Conservation (phyloP, 2,888 invertebrate species). For the Dinocampus coccinellae region DNA sequence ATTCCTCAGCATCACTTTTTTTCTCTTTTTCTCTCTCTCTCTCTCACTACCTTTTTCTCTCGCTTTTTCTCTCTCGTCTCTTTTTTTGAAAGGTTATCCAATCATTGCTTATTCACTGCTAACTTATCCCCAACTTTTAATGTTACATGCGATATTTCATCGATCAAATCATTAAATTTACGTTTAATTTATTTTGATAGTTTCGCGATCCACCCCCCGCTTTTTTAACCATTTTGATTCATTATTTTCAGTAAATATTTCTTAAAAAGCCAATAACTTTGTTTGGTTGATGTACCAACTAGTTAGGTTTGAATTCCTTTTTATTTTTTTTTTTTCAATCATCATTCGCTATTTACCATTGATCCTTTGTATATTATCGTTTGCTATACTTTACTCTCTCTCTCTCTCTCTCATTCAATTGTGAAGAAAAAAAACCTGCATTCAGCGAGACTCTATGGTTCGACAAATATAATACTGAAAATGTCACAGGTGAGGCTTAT, state of each 20-base stretch:
- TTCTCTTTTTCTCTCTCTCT: constrained; percentile 35
- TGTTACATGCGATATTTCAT: background rate
- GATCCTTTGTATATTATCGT: constrained; percentile 23
- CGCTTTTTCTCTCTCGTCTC: constrained; percentile 14
- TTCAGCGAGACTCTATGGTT: constrained; percentile 53
- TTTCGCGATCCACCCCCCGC: constrained; percentile 41
- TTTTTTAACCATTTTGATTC: constrained; percentile 63
- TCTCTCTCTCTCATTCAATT: constrained; percentile 8
- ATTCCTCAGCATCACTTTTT: constrained; percentile 27
- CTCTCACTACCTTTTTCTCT: constrained; percentile 45
- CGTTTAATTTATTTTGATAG: background rate
- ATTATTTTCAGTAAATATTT: constrained; percentile 70
- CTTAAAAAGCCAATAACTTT: constrained; percentile 70
- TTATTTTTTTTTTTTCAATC: constrained; percentile 33
- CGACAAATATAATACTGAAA: constrained; percentile 67
- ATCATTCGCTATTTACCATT: constrained; percentile 4
- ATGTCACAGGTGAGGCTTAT: constrained; percentile 64
- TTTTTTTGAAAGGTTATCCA: background rate
- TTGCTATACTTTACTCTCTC: too few species aligned
- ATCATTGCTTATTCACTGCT: background rate
- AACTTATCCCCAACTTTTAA: background rate
- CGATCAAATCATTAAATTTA: constrained; percentile 40
- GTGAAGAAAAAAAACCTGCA: constrained; percentile 44
- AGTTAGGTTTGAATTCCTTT: constrained; percentile 7
- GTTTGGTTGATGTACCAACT: constrained; percentile 63